Conservation (phyloP, 2,797 vertebrate genomes). For the Discoglossus pictus region DNA sequence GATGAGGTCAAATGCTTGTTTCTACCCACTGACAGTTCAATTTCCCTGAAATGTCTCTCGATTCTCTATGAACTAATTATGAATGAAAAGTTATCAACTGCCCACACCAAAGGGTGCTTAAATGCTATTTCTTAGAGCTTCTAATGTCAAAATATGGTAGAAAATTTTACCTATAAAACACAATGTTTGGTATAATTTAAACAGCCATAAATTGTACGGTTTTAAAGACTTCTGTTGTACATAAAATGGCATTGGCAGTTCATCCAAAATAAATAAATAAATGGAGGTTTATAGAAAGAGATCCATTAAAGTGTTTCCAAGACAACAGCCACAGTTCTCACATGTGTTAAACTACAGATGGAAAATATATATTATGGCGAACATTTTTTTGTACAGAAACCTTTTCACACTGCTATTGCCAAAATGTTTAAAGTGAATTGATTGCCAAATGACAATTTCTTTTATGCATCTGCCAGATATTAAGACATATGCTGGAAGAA, state of each 20-base stretch:
- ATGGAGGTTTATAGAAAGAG: not conserved
- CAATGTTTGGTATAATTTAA: slow-evolving; percentile 81
- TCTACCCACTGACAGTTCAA: slow-evolving; percentile 99
- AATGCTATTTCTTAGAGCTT: slow-evolving; percentile 89
- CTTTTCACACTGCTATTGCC: no score
- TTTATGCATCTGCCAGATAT: no score
- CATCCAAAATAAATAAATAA: not conserved
- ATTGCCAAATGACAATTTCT: no score
- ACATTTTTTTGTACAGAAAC: not conserved
- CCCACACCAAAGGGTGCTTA: slow-evolving; percentile 84
- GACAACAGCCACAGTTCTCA: slow-evolving; percentile 13
- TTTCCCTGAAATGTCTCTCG: slow-evolving; percentile 94
- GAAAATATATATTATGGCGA: not conserved
- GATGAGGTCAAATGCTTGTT: slow-evolving; percentile 99
- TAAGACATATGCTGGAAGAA: no score
- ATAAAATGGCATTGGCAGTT: slow-evolving; percentile 1
- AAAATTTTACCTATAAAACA: slow-evolving; percentile 72
- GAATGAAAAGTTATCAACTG: slow-evolving; percentile 99
- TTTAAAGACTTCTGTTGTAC: slow-evolving; percentile 48
- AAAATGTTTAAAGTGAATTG: no score
- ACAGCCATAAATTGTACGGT: slow-evolving; percentile 78
- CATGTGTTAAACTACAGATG: slow-evolving; percentile 4
- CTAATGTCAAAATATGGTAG: slow-evolving; percentile 95
- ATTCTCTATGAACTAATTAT: slow-evolving; percentile 97
- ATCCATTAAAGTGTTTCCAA: slow-evolving; percentile 24